Evolutionary conservation across 1,140 invertebrate genomes (phyloP).

Genomic region (Leptinotarsa undecemlineata): DNA sequence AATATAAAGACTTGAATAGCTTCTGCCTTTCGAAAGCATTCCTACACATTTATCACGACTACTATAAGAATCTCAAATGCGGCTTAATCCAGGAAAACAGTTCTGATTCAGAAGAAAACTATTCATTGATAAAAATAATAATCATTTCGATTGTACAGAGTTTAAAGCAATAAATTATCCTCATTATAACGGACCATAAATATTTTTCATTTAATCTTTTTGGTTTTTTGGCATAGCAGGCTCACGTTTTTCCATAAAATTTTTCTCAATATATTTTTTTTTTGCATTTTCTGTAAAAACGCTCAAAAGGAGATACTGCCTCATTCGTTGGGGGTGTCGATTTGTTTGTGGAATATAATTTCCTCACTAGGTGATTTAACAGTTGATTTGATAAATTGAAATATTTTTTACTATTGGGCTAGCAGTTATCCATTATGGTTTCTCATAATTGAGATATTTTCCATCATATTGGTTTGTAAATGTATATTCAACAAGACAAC

Average conservation of each 20-base stretch:
- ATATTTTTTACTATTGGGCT: no score
- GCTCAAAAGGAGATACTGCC: neutral
- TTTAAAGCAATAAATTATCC: neutral
- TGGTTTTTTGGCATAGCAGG: no score
- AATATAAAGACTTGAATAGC: slow-evolving; percentile 10
- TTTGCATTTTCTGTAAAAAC: neutral
- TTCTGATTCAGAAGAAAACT: neutral
- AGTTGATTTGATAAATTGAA: no score
- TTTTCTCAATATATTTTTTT: neutral
- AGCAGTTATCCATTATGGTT: no score
- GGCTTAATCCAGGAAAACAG: no score
- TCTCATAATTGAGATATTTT: no score
- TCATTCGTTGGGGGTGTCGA: neutral
- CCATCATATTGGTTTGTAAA: no score
- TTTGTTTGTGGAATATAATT: no score
- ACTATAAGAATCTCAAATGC: neutral
- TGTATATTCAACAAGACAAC: no score
- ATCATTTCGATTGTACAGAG: neutral
- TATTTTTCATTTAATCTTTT: neutral
- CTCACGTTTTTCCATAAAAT: neutral
- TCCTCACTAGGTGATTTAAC: no score
- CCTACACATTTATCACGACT: neutral
- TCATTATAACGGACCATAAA: no score
- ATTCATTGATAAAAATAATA: neutral
- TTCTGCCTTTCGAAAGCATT: neutral